A percentile compares a stretch with the other conserved stretches of the same genome.
Evolutionary conservation across 2,113 vertebrate genomes (phyloP).

Genomic region (Coptodon bakossiorum): DNA sequence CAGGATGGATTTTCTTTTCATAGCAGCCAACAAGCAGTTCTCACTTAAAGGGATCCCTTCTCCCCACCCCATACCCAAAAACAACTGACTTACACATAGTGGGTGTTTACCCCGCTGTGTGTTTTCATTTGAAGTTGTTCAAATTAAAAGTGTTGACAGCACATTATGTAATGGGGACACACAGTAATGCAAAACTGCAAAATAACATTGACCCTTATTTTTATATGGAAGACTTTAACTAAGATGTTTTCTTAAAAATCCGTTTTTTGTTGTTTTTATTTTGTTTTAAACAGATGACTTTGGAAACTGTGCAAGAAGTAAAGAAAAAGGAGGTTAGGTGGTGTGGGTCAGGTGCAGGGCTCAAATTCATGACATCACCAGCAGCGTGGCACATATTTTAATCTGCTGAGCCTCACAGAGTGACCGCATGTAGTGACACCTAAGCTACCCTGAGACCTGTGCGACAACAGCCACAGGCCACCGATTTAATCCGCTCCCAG

Average conservation of each 20-base stretch:
- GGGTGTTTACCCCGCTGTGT: neutral
- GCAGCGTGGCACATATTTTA: constrained; percentile 31
- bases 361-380: constrained; percentile 39
- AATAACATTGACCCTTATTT: neutral
- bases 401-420: constrained; percentile 38
- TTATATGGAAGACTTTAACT: neutral
- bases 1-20: constrained; percentile 44
- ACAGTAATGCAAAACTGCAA: neutral
- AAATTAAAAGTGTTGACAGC: neutral
- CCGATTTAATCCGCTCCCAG: constrained; percentile 19
- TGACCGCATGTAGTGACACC: constrained; percentile 6
- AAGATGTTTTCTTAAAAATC: neutral
- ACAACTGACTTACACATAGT: neutral
- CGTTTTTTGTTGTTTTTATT: accelerated
- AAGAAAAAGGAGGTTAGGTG: neutral
- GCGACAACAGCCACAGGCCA: neutral
- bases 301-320: neutral
- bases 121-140: neutral
- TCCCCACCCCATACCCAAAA: neutral
- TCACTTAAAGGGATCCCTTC: neutral
- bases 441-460: constrained; percentile 27
- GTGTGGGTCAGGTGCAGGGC: constrained; percentile 29
- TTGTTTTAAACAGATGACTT: neutral
- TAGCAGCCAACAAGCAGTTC: neutral
- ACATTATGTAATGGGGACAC: neutral